Evolutionary conservation across 1,140 invertebrate genomes (phyloP), one percentile per base, ranked within the genome.

Genomic region (Eupeodes corollae): DNA sequence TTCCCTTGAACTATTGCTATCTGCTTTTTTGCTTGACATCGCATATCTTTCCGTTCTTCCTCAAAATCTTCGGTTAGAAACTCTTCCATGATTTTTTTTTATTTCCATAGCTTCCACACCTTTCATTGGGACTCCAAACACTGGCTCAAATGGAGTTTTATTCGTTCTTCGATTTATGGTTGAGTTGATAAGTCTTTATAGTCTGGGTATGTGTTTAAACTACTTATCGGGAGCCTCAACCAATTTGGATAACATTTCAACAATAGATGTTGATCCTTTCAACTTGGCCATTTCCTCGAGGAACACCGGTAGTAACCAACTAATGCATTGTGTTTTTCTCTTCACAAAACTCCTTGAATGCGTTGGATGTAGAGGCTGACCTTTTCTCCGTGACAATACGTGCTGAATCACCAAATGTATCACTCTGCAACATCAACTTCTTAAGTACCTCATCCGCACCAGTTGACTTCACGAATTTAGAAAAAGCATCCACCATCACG

Each of bases 401-500:
- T 13, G 37, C 38, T 12, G 56, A 56, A 47, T 50, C 55, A 2
- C 57, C 55, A 45, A 58, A 61, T 3, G 10, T 44, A 0, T 40
- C n/a, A 8, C 38, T 40, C 32, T 31, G 16, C 10, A 10, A 8
- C 12, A 13, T 39, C 46, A 40, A 18, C n/a, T 34, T 34, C 33
- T 10, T n/a, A 10, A 34, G 9, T 34, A n/a, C n/a, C n/a, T n/a
- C n/a, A n/a, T n/a, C n/a, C n/a, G n/a, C n/a, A n/a, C n/a, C n/a
- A n/a, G n/a, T n/a, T n/a, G n/a, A n/a, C n/a, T n/a, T n/a, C 33
- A 10, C 11, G 21, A 48, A 48, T 31, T 48, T 61, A 3, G 55
- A 56, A 44, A 62, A 62, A 3, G 45, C 48, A 49, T 64, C 59
- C 10, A 61, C 41, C 1, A 62, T 51, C 5, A 52, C 50, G 1